phyloP scores from a whole-genome alignment of 2,888 invertebrate genomes.

The Rhagonycha lutea region DNA sequence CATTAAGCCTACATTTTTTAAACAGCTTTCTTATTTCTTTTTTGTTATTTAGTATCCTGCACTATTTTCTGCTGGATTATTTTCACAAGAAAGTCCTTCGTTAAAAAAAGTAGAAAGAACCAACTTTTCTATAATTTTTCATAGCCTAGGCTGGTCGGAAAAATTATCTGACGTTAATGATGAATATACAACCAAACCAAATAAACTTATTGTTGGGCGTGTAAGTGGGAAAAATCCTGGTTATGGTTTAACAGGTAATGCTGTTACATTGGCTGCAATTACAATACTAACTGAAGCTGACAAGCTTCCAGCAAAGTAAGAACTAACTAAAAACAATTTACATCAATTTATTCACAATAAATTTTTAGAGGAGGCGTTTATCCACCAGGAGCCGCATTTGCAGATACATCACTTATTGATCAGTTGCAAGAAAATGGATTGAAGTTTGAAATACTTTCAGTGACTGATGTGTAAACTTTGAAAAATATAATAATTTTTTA shows the following conservation, averaged over 20 bases:
- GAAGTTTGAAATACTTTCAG: conserved; percentile 66
- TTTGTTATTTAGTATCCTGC: conserved; percentile 36
- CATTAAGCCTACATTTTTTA: not conserved
- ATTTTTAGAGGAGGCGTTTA: conserved; percentile 84
- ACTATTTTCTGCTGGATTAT: conserved; percentile 73
- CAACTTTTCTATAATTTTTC: conserved; percentile 69
- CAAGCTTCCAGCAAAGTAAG: conserved; percentile 75
- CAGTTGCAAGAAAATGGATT: conserved; percentile 73
- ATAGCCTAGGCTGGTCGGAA: conserved; percentile 80
- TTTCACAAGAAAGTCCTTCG: conserved; percentile 69
- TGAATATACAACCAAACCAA: conserved; percentile 62
- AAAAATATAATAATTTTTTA: not conserved
- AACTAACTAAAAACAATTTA: not conserved
- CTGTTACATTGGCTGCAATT: conserved; percentile 73
- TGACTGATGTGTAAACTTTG: not conserved
- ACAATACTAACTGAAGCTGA: conserved; percentile 75
- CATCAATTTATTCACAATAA: conserved; percentile 15
- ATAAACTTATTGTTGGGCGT: conserved; percentile 67
- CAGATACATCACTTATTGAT: conserved; percentile 76
- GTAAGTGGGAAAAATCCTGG: conserved; percentile 75
- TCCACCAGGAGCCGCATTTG: conserved; percentile 85
- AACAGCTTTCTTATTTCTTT: not conserved
- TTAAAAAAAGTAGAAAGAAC: conserved; percentile 64
- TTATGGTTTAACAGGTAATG: conserved; percentile 80
- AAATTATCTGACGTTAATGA: conserved; percentile 62